Evolutionary conservation across 2,888 invertebrate genomes (phyloP).

Genomic region (Xestia ashworthii): DNA sequence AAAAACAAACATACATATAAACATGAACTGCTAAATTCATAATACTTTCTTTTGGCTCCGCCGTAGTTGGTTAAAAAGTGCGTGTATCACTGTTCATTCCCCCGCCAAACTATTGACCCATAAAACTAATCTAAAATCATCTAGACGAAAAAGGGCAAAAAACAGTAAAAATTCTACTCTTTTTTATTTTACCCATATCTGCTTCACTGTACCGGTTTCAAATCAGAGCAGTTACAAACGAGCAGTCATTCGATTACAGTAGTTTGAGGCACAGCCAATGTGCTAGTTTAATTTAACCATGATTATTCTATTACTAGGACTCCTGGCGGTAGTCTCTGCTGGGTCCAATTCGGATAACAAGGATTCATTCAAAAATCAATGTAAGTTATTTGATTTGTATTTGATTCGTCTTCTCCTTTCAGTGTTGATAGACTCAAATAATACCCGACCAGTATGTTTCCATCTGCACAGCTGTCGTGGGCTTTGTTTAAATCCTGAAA

Average conservation of each 20-base stretch:
- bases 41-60: too few species aligned
- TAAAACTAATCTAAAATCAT: not conserved
- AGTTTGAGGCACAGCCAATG: constrained; percentile 26
- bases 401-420: too few species aligned
- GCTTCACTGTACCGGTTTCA: constrained; percentile 31
- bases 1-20: too few species aligned
- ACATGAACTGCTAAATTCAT: too few species aligned
- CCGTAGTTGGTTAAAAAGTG: too few species aligned
- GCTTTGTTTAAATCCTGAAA: too few species aligned
- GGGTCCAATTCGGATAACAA: constrained; percentile 28
- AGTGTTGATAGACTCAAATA: too few species aligned
- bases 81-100: too few species aligned
- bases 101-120: not conserved
- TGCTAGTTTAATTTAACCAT: constrained; percentile 25
- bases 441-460: too few species aligned
- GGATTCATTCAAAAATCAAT: constrained; percentile 73
- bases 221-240: constrained; percentile 3
- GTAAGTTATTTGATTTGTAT: constrained; percentile 67
- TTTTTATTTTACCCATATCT: constrained; percentile 20
- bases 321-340: constrained; percentile 31
- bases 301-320: constrained; percentile 41
- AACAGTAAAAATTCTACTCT: not conserved
- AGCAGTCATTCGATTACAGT: constrained; percentile 22
- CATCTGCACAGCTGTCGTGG: too few species aligned
- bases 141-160: constrained; percentile 24